Evolutionary conservation across 2,888 invertebrate species (phyloP), one percentile per base, ranked within the genome.

Genomic region (Idaea straminata): DNA sequence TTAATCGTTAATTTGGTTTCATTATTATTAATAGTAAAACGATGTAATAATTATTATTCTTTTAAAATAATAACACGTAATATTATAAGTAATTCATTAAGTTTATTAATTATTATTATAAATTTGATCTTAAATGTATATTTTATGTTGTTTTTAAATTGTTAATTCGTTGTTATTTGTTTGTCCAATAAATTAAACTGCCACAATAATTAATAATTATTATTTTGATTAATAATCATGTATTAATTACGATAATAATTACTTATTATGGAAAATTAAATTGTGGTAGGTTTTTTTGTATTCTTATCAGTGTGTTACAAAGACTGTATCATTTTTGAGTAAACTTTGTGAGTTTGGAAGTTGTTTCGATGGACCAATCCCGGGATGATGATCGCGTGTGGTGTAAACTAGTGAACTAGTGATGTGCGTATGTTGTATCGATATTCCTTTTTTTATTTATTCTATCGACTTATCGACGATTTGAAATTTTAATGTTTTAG

Each of bases 321-420:
- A 83, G 83, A 83, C 83, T 84, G 83, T 82, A 78, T 81, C 74
- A 75, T 80, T 81, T 79, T 77, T 76, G 75, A 75, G 69, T 61
- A 70, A 68, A 47, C 47, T 47, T 68, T 66, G 63, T 59, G 59
- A 69, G 67, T 64, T 69, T 70, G 67, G 69, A 73, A 72, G 78
- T 77, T 47, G 79, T 75, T 80, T 79, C 72, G 75, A 77, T 74
- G 86, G 87, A 86, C 85, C 86, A 85, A 85, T 77, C 75, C 75
- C 75, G 78, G 71, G 72, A 70, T 71, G 69, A 74, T 71, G 72
- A 75, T 62, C 74, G 75, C 68, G 75, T 79, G 79, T 79, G 73
- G 62, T 72, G 62, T 72, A 36, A 64, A 66, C 63, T 78, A 74
- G 72, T 64, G 66, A 64, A 66, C 63, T 78, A 74, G 72, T 64